Percentiles rank a stretch among this genome's conserved stretches.
Conservation (phyloP, 2,113 vertebrate genomes). For the Salvelinus alpinus region DNA sequence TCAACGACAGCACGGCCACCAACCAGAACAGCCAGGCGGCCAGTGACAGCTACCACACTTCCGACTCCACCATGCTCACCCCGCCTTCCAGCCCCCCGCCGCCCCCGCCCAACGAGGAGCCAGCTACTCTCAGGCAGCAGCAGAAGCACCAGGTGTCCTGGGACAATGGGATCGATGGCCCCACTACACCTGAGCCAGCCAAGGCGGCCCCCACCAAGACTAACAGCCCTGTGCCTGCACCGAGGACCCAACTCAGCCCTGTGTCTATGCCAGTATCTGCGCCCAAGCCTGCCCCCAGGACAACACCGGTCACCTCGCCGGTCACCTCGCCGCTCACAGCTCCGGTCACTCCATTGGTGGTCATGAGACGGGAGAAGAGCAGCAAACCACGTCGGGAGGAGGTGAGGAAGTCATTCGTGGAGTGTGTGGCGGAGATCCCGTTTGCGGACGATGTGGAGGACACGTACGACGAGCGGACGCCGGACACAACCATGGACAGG, state of each 20-base stretch:
- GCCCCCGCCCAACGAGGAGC: conserved; percentile 90
- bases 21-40: conserved; percentile 75
- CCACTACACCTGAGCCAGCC: conserved; percentile 32
- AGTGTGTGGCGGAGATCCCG: conserved; percentile 94
- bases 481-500: conserved; percentile 79
- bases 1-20: conserved; percentile 85
- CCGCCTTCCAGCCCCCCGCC: conserved; percentile 94
- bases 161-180: conserved; percentile 67
- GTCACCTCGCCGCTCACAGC: conserved; percentile 5
- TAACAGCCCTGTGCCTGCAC: conserved; percentile 42
- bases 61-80: conserved; percentile 92
- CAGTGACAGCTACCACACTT: conserved; percentile 88
- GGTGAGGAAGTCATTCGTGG: conserved; percentile 88
- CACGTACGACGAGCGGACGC: conserved; percentile 83
- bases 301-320: conserved; percentile 18
- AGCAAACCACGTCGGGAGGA: conserved; percentile 70
- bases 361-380: conserved; percentile 72
- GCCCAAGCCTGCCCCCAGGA: conserved; percentile 57
- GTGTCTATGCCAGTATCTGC: conserved; percentile 32
- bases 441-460: conserved; percentile 97
- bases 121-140: conserved; percentile 79
- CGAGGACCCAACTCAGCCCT: conserved; percentile 35
- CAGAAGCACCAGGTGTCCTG: conserved; percentile 76
- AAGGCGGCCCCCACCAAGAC: conserved; percentile 35
- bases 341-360: conserved; percentile 27